These are phyloP conservation scores for Genyomyrus donnyi DNA, from an alignment of 2,113 vertebrate genomes.

Conservation along the genomic window DNA sequence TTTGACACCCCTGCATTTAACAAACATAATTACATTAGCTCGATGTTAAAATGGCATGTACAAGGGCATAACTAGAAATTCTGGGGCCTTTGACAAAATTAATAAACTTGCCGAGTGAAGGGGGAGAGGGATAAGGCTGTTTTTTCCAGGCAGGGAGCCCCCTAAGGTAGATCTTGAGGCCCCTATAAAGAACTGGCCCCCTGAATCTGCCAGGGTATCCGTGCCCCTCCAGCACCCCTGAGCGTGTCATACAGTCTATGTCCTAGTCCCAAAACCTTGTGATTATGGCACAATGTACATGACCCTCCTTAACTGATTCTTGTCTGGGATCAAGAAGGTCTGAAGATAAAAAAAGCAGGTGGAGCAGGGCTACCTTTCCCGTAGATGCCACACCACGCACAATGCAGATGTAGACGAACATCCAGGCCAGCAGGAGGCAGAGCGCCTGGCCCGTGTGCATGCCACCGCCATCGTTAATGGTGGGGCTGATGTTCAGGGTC, in stretches of 20 bases:
- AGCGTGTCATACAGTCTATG: background rate
- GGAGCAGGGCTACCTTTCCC: constrained; percentile 66
- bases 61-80: background rate
- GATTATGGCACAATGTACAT: background rate
- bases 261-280: background rate
- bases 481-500: constrained; percentile 77
- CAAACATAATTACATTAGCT: background rate
- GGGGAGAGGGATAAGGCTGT: background rate
- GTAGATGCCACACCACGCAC: constrained; percentile 76
- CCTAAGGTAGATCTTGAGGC: background rate
- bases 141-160: background rate
- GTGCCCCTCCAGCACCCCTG: background rate
- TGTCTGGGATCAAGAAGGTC: background rate
- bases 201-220: background rate
- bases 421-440: constrained; percentile 79
- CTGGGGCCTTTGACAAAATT: background rate
- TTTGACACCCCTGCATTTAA: no score
- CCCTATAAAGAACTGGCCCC: background rate
- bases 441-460: constrained; percentile 72
- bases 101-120: background rate
- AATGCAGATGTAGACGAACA: constrained; percentile 77
- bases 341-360: background rate
- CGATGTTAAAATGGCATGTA: background rate
- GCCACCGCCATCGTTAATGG: constrained; percentile 67
- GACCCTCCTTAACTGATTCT: background rate